Conservation (phyloP, 1,140 invertebrate species). For the Euura lappo region DNA sequence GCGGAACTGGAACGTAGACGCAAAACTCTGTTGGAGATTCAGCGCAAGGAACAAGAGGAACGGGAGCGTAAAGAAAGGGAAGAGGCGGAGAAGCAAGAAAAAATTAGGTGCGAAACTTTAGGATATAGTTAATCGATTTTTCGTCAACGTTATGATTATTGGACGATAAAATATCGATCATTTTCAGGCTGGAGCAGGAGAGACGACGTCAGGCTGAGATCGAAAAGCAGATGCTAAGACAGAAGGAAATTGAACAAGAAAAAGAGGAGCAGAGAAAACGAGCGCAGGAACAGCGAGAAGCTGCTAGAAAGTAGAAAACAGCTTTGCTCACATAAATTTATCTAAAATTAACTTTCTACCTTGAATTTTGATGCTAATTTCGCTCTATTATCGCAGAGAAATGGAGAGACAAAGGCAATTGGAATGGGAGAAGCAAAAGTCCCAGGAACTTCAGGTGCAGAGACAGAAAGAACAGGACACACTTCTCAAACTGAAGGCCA, state of each 20-base stretch:
- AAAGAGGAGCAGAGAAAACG: conserved; percentile 75
- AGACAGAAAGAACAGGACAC: conserved; percentile 88
- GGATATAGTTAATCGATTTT: background rate
- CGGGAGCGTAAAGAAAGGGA: conserved; percentile 91
- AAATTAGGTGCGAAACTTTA: conserved; percentile 62
- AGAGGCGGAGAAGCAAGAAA: conserved; percentile 85
- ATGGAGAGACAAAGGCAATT: conserved; percentile 93
- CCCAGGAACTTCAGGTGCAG: conserved; percentile 83
- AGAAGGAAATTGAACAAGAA: conserved; percentile 80
- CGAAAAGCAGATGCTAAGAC: conserved; percentile 80
- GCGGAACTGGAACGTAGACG: conserved; percentile 93
- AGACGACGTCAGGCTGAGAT: conserved; percentile 71
- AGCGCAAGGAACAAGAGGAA: conserved; percentile 90
- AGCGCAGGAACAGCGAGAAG: conserved; percentile 80
- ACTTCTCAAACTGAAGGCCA: conserved; percentile 87
- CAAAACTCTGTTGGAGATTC: conserved; percentile 84
- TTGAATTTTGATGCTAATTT: conserved; percentile 18
- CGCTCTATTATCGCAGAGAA: conserved; percentile 67
- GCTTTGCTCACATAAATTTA: conserved; percentile 13
- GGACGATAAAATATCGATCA: background rate
- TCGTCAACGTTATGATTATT: background rate
- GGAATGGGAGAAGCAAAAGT: conserved; percentile 95
- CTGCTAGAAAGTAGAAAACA: conserved; percentile 67
- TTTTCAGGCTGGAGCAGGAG: conserved; percentile 67
- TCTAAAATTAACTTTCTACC: conserved; percentile 12